Evolutionary conservation across 2,888 invertebrate species (phyloP).

Genomic region (Archips crataeganus): DNA sequence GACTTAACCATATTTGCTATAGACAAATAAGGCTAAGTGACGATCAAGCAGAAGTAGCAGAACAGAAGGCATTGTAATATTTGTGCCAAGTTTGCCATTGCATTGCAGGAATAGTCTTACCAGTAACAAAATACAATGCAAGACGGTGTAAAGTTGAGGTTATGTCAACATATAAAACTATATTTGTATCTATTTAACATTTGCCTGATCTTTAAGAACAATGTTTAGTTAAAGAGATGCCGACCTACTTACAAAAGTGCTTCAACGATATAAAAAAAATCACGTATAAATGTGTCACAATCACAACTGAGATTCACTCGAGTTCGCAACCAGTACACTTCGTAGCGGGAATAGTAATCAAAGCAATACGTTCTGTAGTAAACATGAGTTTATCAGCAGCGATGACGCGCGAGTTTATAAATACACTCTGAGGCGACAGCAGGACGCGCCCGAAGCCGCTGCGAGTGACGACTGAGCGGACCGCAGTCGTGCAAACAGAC

Average conservation of each 20-base stretch:
- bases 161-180: background rate
- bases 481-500: constrained; percentile 27
- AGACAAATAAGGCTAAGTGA: constrained; percentile 25
- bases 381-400: constrained; percentile 69
- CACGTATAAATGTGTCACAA: constrained; percentile 25
- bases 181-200: background rate
- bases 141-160: background rate
- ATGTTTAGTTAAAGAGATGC: background rate
- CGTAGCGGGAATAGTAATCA: constrained; percentile 35
- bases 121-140: background rate
- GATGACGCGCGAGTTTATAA: constrained; percentile 78
- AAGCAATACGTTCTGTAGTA: constrained; percentile 47
- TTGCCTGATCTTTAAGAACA: background rate
- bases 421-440: constrained; percentile 76
- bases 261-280: constrained; percentile 21
- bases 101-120: background rate
- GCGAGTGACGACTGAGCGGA: constrained; percentile 55
- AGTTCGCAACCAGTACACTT: constrained; percentile 14
- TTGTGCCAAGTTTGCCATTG: constrained; percentile 10
- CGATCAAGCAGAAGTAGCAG: constrained; percentile 14
- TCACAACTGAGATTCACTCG: constrained; percentile 12
- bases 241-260: constrained; percentile 36
- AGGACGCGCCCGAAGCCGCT: constrained; percentile 79
- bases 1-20: constrained; percentile 4
- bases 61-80: constrained; percentile 22